Conservation (phyloP, 2,888 invertebrate species). For the Drosophila mimica region DNA sequence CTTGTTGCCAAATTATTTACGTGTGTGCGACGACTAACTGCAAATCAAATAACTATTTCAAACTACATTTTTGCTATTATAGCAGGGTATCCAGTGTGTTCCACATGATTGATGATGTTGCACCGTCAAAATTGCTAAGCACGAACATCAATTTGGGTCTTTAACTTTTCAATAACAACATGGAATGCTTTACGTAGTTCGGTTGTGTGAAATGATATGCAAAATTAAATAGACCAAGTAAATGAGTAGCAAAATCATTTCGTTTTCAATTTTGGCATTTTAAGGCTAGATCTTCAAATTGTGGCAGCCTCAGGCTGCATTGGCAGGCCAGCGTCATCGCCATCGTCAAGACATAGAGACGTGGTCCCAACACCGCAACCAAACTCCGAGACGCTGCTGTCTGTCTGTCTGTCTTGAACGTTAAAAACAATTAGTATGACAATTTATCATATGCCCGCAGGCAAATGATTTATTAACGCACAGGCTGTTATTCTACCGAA, state of each 20-base stretch:
- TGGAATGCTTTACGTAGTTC: conserved; percentile 16
- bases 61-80: conserved; percentile 27
- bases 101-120: conserved; percentile 59
- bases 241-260: conserved; percentile 59
- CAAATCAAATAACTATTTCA: conserved; percentile 26
- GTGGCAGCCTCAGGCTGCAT: conserved; percentile 45
- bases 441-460: conserved; percentile 81
- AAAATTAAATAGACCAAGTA: conserved; percentile 54
- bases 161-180: background rate
- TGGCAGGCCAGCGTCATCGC: conserved; percentile 29
- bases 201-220: conserved; percentile 55
- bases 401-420: conserved; percentile 62
- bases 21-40: conserved; percentile 45
- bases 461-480: conserved; percentile 75
- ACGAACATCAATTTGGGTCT: background rate
- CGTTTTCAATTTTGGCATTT: conserved; percentile 55
- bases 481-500: conserved; percentile 28
- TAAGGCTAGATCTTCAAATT: conserved; percentile 36
- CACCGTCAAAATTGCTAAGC: background rate
- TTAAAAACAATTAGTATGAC: conserved; percentile 82
- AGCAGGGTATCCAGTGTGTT: conserved; percentile 27
- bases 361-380: conserved; percentile 10
- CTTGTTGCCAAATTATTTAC: conserved; percentile 62
- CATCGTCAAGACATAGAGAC: conserved; percentile 6
- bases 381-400: conserved; percentile 26